Conservation (phyloP, 1,140 invertebrate species). For the Uloborus diversus region DNA sequence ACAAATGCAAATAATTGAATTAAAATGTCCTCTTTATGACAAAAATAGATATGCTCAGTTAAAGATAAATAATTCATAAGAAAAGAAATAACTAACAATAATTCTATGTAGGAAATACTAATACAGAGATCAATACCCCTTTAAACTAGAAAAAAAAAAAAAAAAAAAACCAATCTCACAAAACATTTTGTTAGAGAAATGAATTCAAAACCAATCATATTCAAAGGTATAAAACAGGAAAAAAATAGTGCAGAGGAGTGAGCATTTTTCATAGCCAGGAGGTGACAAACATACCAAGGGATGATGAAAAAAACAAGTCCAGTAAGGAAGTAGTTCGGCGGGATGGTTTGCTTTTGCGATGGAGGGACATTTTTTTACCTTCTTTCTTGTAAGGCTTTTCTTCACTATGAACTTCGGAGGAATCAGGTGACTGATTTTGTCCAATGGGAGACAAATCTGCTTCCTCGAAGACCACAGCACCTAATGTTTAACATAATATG, state of each 20-base stretch:
- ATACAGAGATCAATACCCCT: too few relatives aligned
- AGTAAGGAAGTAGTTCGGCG: conserved; percentile 91
- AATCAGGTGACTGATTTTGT: conserved; percentile 62
- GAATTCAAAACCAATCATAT: background rate
- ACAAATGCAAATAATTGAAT: too few relatives aligned
- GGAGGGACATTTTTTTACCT: conserved; percentile 64
- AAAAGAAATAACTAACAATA: too few relatives aligned
- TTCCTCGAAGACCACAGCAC: conserved; percentile 70
- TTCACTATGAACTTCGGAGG: conserved; percentile 63
- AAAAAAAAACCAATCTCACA: too few relatives aligned
- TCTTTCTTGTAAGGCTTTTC: conserved; percentile 69
- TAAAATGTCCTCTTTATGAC: too few relatives aligned
- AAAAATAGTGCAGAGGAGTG: background rate
- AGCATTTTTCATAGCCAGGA: background rate
- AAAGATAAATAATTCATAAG: too few relatives aligned
- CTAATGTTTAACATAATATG: too few relatives aligned
- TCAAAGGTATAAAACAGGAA: background rate
- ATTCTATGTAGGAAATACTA: too few relatives aligned
- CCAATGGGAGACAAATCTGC: conserved; percentile 65
- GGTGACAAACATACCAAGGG: conserved; percentile 52
- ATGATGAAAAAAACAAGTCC: conserved; percentile 59
- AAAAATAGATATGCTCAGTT: too few relatives aligned
- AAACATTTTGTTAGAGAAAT: background rate
- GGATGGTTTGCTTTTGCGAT: conserved; percentile 74
- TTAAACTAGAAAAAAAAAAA: too few relatives aligned